Evolutionary conservation across 2,113 vertebrate species (phyloP).

Genomic region (Daubentonia madagascariensis): DNA sequence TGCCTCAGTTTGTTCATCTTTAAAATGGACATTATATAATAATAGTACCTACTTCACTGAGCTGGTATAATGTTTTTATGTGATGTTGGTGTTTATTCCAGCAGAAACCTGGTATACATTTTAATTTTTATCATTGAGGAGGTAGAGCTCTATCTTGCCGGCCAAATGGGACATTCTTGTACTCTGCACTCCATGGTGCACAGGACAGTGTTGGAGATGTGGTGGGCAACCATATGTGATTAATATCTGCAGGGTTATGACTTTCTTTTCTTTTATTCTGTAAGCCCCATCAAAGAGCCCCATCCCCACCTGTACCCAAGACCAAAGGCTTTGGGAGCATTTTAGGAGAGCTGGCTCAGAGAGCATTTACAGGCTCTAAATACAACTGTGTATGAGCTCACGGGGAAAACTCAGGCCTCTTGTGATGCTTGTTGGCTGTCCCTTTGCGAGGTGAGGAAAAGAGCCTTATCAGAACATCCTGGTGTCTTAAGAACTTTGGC

Average conservation of each 20-base stretch:
- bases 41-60: neutral
- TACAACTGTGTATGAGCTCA: neutral
- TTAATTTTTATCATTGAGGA: neutral
- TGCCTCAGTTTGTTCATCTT: neutral
- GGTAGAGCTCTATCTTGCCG: neutral
- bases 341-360: neutral
- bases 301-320: neutral
- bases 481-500: slow-evolving; percentile 11
- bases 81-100: neutral
- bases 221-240: neutral
- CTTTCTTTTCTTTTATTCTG: neutral
- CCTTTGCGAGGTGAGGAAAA: neutral
- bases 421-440: neutral
- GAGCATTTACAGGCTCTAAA: neutral
- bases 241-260: neutral
- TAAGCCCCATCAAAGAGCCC: neutral
- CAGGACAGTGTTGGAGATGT: neutral
- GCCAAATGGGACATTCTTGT: neutral
- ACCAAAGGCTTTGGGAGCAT: neutral
- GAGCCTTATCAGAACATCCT: slow-evolving; percentile 49
- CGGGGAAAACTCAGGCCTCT: neutral
- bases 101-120: neutral
- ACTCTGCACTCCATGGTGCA: neutral
- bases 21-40: neutral
- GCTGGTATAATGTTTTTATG: neutral